phyloP scores from a whole-genome alignment of 2,888 invertebrate species.

The Thera obeliscata region DNA sequence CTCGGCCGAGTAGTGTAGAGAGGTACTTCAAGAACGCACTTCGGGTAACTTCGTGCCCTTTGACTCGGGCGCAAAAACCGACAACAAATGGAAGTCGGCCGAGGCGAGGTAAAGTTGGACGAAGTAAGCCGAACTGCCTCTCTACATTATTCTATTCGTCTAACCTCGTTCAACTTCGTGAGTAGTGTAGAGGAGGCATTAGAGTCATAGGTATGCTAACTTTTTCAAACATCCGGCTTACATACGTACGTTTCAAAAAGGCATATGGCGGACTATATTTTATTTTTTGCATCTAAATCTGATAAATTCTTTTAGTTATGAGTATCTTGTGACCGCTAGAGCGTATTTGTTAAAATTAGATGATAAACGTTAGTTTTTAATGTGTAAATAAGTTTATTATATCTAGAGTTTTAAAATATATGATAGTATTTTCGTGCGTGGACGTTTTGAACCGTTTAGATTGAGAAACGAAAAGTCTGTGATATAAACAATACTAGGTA shows the following conservation, averaged over 20 bases:
- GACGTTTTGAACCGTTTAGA: constrained; percentile 85
- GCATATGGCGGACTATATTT: constrained; percentile 84
- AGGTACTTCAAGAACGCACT: too few species aligned
- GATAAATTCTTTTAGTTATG: constrained; percentile 85
- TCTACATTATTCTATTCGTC: too few species aligned
- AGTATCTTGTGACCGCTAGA: constrained; percentile 83
- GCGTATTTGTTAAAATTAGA: constrained; percentile 83
- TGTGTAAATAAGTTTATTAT: constrained; percentile 84
- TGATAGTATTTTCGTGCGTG: constrained; percentile 84
- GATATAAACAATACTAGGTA: constrained; percentile 85
- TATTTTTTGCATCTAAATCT: constrained; percentile 85
- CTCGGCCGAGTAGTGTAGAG: too few species aligned
- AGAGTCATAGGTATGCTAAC: neutral
- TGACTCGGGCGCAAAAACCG: too few species aligned
- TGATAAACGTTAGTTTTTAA: constrained; percentile 82
- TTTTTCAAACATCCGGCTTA: constrained; percentile 45
- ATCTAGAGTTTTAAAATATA: constrained; percentile 80
- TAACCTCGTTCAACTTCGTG: too few species aligned
- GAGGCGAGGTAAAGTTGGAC: too few species aligned
- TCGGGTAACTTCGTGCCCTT: too few species aligned
- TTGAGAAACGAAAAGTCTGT: constrained; percentile 86
- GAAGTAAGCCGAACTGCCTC: too few species aligned
- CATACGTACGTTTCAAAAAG: constrained; percentile 81
- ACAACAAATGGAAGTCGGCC: too few species aligned
- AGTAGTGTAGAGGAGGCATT: too few species aligned